These are phyloP conservation scores for Spisula subtruncata DNA, from an alignment of 2,888 invertebrate species.

Conservation along the genomic window DNA sequence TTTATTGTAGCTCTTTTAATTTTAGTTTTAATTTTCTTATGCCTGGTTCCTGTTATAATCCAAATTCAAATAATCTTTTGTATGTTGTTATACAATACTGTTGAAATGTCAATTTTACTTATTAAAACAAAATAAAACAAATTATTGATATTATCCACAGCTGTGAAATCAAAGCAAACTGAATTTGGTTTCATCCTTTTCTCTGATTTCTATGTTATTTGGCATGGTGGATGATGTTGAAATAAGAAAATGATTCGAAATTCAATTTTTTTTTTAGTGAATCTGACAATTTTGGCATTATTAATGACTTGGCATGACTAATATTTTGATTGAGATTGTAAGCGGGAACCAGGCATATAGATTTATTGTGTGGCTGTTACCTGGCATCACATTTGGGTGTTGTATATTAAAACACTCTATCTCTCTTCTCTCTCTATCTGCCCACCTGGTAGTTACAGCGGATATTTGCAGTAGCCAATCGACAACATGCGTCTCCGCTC, in stretches of 20 bases:
- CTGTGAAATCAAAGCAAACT: no score
- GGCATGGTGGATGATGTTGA: no score
- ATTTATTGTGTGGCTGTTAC: constrained; percentile 65
- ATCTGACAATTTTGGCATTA: no score
- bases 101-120: no score
- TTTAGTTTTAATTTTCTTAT: constrained; percentile 12
- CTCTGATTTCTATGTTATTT: no score
- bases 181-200: no score
- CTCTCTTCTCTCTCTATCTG: constrained; percentile 71
- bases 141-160: no score
- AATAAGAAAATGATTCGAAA: no score
- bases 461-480: constrained; percentile 77
- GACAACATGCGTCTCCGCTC: constrained; percentile 76
- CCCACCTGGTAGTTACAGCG: constrained; percentile 78
- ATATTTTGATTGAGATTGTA: neutral
- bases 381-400: constrained; percentile 52
- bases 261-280: no score
- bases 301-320: neutral
- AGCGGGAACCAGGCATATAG: neutral
- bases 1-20: constrained; percentile 14
- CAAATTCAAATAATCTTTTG: no score
- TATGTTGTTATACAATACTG: no score
- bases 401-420: constrained; percentile 59
- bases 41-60: neutral
- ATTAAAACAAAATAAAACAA: no score